Evolutionary conservation across 2,888 invertebrate genomes (phyloP), one percentile per base, ranked within the genome.

Genomic region (Eristalinus aeneus): DNA sequence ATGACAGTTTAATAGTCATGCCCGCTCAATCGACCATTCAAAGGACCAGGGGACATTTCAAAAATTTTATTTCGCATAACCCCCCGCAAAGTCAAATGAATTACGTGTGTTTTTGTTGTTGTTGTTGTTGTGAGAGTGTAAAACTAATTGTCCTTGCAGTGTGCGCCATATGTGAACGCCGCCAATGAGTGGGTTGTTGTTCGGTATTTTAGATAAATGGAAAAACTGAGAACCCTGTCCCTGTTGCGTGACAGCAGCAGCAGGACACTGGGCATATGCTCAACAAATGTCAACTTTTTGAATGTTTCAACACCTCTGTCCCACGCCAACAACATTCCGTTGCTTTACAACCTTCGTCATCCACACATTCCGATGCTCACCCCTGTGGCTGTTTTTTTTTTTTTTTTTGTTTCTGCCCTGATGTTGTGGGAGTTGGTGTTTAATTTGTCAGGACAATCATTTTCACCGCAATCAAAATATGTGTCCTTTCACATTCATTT

Each of bases 161-260:
- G 85, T n/a, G n/a, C n/a, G 46, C 72, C 85, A 85, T 85, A 81
- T 85, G 85, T 81, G 80, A 79, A 23, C n/a, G 12, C 34, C 10
- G 34, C 2, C 34, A 53, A 53, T 68, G 68, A 71, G 65, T 79
- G 68, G 68, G 74, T 67, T 71, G 72, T 80, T 81, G 85, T 85
- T 76, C 85, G 81, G 85, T 73, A 73, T 68, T 85, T 85, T 80
- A 85, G 85, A 85, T 85, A 85, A 85, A 12, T 32, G 34, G 61
- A 53, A 75, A 58, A 67, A 36, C 11, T 2, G 39, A 73, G 58
- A 58, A 61, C 65, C n/a, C n/a, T 60, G 65, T 72, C 73, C 85
- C 72, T 85, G 76, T 85, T 85, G 84, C 84, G 84, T 85, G 84
- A 85, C 80, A 68, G 61, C 69, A 56, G 71, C 80, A 68, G 61